Evolutionary conservation across 1,140 invertebrate genomes (phyloP), one percentile per base, ranked within the genome.

Genomic region (Bemisia tabaci): DNA sequence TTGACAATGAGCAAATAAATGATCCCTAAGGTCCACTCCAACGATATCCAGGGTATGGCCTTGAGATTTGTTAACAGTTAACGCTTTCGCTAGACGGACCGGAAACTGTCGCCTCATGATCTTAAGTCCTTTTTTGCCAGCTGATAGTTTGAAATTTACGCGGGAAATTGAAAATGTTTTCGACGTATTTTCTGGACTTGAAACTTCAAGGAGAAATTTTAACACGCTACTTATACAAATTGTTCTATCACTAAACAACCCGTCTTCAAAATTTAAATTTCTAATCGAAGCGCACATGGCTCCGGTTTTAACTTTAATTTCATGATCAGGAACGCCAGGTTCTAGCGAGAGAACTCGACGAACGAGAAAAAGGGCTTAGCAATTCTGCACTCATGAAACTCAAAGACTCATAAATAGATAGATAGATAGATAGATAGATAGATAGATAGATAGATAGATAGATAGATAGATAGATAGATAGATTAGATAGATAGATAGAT

Each of bases 211-310:
- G n/a, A n/a, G n/a, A n/a, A n/a, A n/a, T 59, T 12, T 61, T 11
- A 22, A 24, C 5, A 61, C n/a, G 22, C 24, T 61, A 22, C 24
- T 9, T 9, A 61, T 61, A 5, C 22, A n/a, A 61, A 61, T n/a
- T 61, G 22, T 61, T 5, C n/a, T 61, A 5, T 24, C 60, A 61
- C 24, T 61, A n/a, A 61, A n/a, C 60, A 61, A 61, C 60, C 60
- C n/a, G 11, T 61, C 5, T 61, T 61, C 60, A 61, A 61, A 61
- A n/a, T 61, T 61, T n/a, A 61, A n/a, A 5, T 61, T 61, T n/a
- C 60, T 61, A 12, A 59, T 59, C n/a, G n/a, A 59, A 59, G n/a
- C n/a, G n/a, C 48, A 59, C 12, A 59, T n/a, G 24, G n/a, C 60
- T n/a, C 60, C 60, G 24, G 24, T 61, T 61, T 61, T 61, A 11